A percentile compares a stretch with the other conserved stretches of the same genome.
Evolutionary conservation across 92 coral and sea anemone species (phyloP).

Genomic region (Heliopora coerulea): DNA sequence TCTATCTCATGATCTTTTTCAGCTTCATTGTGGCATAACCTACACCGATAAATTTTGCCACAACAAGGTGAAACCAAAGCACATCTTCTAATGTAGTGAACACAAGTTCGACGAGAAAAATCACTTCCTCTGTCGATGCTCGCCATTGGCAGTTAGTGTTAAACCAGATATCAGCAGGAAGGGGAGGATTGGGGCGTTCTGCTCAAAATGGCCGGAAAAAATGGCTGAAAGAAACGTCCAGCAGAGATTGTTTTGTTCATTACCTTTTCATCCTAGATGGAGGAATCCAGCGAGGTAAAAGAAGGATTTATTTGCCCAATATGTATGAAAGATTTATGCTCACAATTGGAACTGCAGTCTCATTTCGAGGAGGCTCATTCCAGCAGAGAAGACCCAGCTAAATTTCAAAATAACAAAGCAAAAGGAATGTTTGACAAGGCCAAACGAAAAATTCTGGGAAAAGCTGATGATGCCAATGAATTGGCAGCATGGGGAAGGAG

Average conservation of each 20-base stretch:
- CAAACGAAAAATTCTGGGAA: slow-evolving; percentile 80
- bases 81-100: slow-evolving; percentile 86
- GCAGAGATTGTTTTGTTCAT: too few relatives aligned
- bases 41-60: slow-evolving; percentile 73
- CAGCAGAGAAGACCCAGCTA: slow-evolving; percentile 70
- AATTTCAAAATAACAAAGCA: slow-evolving; percentile 61
- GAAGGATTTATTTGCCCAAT: slow-evolving; percentile 96
- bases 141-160: too few relatives aligned
- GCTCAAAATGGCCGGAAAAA: neutral
- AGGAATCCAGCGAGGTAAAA: slow-evolving; percentile 50
- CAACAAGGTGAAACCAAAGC: slow-evolving; percentile 86
- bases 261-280: too few relatives aligned
- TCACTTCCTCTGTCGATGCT: too few relatives aligned
- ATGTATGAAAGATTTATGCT: slow-evolving; percentile 81
- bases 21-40: slow-evolving; percentile 74
- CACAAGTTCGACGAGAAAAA: slow-evolving; percentile 37
- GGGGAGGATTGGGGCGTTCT: neutral
- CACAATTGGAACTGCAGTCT: slow-evolving; percentile 58
- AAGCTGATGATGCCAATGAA: slow-evolving; percentile 46
- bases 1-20: slow-evolving; percentile 74
- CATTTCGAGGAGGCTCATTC: slow-evolving; percentile 92
- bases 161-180: neutral
- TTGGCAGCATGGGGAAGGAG: slow-evolving; percentile 12
- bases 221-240: neutral
- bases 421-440: slow-evolving; percentile 96